These are phyloP conservation scores for Diceros bicornis DNA, from an alignment of 2,797 vertebrate genomes.

Conservation along the genomic window DNA sequence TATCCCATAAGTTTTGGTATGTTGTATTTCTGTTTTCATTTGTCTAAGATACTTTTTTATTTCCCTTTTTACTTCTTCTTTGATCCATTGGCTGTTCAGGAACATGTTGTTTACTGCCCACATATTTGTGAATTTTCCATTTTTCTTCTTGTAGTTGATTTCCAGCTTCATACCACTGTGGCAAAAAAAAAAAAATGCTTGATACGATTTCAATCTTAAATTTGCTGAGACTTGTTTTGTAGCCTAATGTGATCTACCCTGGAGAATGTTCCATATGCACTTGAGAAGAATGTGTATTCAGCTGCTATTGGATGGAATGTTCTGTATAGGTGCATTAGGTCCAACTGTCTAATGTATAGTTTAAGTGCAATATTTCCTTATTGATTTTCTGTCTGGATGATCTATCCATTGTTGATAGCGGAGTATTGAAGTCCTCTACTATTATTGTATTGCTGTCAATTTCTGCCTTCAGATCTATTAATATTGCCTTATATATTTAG, in stretches of 20 bases:
- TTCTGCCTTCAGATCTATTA: background rate
- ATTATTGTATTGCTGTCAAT: background rate
- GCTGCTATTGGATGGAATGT: background rate
- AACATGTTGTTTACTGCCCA: background rate
- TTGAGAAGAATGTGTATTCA: background rate
- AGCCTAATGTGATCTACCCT: background rate
- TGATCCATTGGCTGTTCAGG: background rate
- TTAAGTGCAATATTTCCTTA: background rate
- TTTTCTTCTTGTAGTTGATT: background rate
- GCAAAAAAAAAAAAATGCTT: too few relatives aligned
- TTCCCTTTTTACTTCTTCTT: background rate
- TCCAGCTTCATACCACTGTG: background rate
- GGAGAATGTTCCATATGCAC: background rate
- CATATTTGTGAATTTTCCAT: background rate
- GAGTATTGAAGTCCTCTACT: background rate
- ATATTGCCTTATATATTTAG: background rate
- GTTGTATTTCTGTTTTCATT: background rate
- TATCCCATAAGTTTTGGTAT: background rate
- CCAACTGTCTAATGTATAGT: background rate
- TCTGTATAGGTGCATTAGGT: background rate
- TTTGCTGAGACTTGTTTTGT: background rate
- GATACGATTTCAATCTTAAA: background rate
- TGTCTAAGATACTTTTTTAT: background rate
- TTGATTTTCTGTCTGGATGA: background rate
- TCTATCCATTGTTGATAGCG: background rate